Conservation (phyloP, 1,140 invertebrate genomes). For the Adoxophyes honmai region DNA sequence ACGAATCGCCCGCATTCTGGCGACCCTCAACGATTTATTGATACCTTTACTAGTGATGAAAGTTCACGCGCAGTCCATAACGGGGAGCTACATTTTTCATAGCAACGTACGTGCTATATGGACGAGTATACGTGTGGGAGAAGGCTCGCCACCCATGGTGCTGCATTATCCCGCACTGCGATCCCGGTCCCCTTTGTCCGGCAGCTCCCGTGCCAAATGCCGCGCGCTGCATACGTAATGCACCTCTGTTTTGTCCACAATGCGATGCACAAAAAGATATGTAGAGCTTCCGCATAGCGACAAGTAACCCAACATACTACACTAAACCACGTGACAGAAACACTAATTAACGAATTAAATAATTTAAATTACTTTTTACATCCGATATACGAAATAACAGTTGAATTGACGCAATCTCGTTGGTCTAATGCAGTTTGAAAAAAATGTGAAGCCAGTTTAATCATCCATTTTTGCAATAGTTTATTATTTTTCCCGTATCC, state of each 20-base stretch:
- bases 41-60: too few species aligned
- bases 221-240: conserved; percentile 53
- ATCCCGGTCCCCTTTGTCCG: conserved; percentile 36
- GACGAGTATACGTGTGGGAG: background rate
- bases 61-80: too few species aligned
- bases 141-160: conserved; percentile 48
- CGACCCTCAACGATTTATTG: too few species aligned
- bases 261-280: conserved; percentile 53
- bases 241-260: conserved; percentile 37
- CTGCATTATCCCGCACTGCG: conserved; percentile 50
- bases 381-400: too few species aligned
- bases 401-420: too few species aligned
- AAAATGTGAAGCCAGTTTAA: background rate
- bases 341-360: too few species aligned
- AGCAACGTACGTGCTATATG: too few species aligned
- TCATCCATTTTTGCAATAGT: background rate
- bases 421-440: too few species aligned
- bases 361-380: too few species aligned
- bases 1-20: too few species aligned
- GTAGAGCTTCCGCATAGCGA: conserved; percentile 35
- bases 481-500: background rate
- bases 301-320: conserved; percentile 4
- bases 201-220: conserved; percentile 45
- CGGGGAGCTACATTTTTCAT: too few species aligned
- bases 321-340: background rate